Evolutionary conservation across 1,140 invertebrate genomes (phyloP).

Genomic region (Dolichoris vasculosae): DNA sequence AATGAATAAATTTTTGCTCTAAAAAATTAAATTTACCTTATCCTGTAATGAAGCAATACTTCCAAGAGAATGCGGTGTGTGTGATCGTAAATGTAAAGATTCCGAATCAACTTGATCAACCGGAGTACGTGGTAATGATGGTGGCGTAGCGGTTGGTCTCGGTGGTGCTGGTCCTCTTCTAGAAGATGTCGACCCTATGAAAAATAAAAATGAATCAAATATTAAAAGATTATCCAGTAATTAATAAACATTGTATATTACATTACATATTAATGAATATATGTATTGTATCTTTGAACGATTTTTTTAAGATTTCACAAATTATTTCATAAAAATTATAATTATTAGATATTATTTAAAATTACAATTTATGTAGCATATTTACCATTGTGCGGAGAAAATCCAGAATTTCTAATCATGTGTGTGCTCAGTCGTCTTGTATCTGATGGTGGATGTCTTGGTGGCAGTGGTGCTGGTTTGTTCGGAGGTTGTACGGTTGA

Average conservation of each 20-base stretch:
- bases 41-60: conserved; percentile 85
- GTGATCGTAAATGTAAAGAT: conserved; percentile 76
- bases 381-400: conserved; percentile 75
- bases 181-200: conserved; percentile 65
- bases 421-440: conserved; percentile 76
- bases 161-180: conserved; percentile 74
- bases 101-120: conserved; percentile 73
- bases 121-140: conserved; percentile 75
- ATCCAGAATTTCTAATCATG: conserved; percentile 76
- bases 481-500: conserved; percentile 74
- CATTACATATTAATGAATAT: too few relatives aligned
- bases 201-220: neutral
- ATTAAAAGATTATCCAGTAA: too few relatives aligned
- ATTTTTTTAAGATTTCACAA: too few relatives aligned
- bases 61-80: conserved; percentile 80
- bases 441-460: conserved; percentile 78
- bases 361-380: neutral
- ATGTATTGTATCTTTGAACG: too few relatives aligned
- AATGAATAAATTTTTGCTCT: neutral
- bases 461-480: conserved; percentile 76
- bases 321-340: too few relatives aligned
- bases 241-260: too few relatives aligned
- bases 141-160: conserved; percentile 75
- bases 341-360: too few relatives aligned
- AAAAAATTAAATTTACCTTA: conserved; percentile 70